Percentiles rank a stretch among this genome's conserved stretches.
These are phyloP conservation scores for Spilarctia lutea DNA, from an alignment of 2,888 invertebrate genomes.

Conservation along the genomic window DNA sequence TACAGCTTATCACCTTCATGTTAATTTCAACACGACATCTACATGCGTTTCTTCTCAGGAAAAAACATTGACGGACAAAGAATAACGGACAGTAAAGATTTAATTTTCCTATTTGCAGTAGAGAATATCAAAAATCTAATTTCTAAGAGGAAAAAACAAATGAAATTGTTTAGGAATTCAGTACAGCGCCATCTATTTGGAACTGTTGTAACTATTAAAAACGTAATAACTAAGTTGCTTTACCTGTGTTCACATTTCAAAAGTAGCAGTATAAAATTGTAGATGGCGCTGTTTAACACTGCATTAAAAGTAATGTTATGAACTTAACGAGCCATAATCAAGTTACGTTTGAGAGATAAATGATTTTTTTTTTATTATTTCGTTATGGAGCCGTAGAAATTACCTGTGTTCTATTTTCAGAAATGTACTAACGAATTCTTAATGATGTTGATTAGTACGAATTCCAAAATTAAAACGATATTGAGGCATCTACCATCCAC, in stretches of 20 bases:
- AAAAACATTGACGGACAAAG: too few species aligned
- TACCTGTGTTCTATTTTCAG: background rate
- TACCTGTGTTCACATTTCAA: background rate
- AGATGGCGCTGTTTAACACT: slow-evolving; percentile 6
- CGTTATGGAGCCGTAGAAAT: too few species aligned
- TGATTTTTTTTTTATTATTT: background rate
- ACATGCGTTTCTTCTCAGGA: too few species aligned
- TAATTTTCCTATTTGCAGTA: background rate
- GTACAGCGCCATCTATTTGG: background rate
- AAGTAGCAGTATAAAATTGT: background rate
- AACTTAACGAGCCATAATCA: background rate
- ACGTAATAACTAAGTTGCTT: background rate
- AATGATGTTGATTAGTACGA: background rate
- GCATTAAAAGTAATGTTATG: background rate
- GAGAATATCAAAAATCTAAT: background rate
- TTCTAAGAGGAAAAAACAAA: background rate
- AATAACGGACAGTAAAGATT: too few species aligned
- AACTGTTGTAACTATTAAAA: background rate
- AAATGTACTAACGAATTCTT: too few species aligned
- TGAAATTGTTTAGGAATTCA: background rate
- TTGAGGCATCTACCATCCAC: background rate
- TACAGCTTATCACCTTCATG: too few species aligned
- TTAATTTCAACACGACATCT: too few species aligned
- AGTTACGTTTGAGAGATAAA: background rate
- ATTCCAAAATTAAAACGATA: background rate